These are phyloP conservation scores for Semaprochilodus insignis DNA, from an alignment of 2,797 vertebrate species.

Conservation along the genomic window DNA sequence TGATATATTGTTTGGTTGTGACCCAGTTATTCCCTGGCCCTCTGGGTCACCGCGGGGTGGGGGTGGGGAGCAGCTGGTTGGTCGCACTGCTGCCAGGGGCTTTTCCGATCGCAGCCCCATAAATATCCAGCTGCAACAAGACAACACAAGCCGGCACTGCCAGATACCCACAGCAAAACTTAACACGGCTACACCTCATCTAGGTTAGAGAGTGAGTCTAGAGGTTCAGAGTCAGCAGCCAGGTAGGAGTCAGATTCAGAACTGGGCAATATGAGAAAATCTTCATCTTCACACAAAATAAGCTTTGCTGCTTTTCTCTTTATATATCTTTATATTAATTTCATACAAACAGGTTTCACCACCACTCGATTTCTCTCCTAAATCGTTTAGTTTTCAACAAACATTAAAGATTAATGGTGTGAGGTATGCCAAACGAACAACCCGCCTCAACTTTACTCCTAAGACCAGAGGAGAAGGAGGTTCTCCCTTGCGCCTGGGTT, in stretches of 20 bases:
- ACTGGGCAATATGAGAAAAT: no score
- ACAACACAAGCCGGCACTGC: constrained; percentile 33
- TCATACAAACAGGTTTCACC: no score
- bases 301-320: no score
- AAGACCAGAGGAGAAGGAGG: no score
- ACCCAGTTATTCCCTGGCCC: constrained; percentile 61
- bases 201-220: not conserved
- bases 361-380: no score
- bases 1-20: not conserved
- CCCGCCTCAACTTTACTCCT: no score
- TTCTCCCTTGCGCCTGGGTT: no score
- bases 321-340: no score
- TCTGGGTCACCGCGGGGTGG: constrained; percentile 59
- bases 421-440: no score
- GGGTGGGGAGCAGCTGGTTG: constrained; percentile 56
- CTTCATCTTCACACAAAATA: no score
- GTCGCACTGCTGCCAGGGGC: constrained; percentile 50
- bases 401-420: no score
- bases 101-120: constrained; percentile 48
- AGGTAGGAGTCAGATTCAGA: not conserved
- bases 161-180: constrained; percentile 40
- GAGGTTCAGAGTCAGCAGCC: not conserved
- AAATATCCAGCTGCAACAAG: constrained; percentile 52
- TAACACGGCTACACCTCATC: not conserved
- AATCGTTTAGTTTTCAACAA: no score